Evolutionary conservation across 2,113 vertebrate genomes (phyloP).

Genomic region (Pogona vitticeps): DNA sequence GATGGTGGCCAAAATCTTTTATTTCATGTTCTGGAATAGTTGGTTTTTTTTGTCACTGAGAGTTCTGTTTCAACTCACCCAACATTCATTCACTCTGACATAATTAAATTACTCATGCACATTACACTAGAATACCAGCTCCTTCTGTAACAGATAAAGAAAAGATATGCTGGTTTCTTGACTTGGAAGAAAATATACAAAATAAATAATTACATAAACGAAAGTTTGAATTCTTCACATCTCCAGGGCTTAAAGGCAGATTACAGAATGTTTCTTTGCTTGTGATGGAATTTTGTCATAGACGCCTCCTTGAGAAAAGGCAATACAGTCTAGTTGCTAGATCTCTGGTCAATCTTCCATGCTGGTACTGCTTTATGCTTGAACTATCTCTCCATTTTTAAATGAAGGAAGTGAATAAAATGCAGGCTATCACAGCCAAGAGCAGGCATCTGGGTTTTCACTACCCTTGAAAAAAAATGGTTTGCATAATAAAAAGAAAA

Average conservation of each 20-base stretch:
- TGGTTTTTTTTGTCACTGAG: not conserved
- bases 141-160: not conserved
- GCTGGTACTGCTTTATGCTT: not conserved
- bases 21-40: not conserved
- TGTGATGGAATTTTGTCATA: not conserved
- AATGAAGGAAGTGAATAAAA: not conserved
- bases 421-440: not conserved
- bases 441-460: not conserved
- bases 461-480: not conserved
- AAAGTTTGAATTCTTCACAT: conserved; percentile 11
- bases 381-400: not conserved
- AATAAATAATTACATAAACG: conserved; percentile 56
- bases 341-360: not conserved
- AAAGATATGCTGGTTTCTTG: not conserved
- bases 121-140: not conserved
- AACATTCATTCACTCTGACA: not conserved
- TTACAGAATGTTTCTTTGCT: not conserved
- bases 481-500: not conserved
- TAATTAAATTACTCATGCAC: not conserved
- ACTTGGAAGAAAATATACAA: conserved; percentile 42
- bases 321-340: not conserved
- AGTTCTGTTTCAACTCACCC: not conserved
- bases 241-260: not conserved
- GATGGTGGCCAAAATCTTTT: not conserved
- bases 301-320: not conserved